These are phyloP conservation scores for Lepus timidus DNA, from an alignment of 2,113 vertebrate species.

Conservation along the genomic window DNA sequence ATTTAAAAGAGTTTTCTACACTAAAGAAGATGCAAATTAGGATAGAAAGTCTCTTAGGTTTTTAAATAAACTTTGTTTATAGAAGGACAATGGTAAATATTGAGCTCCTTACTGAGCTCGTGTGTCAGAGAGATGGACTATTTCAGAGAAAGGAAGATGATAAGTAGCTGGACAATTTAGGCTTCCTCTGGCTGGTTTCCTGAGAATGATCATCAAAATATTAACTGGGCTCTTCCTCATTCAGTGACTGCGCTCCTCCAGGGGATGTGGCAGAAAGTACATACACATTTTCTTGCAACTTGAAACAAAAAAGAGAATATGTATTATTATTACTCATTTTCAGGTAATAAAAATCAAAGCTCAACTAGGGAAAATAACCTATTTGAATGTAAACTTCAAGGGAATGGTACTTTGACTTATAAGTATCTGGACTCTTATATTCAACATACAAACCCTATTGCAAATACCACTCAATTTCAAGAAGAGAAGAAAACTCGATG, in stretches of 20 bases:
- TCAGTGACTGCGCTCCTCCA: not conserved
- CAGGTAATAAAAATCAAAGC: not conserved
- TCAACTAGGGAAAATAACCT: not conserved
- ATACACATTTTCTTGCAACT: not conserved
- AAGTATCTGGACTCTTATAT: not conserved
- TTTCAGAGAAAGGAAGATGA: not conserved
- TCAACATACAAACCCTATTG: fast-evolving
- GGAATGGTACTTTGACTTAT: not conserved
- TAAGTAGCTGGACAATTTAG: not conserved
- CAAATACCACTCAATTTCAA: not conserved
- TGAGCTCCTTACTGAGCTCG: not conserved
- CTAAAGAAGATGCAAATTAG: constrained; percentile 55
- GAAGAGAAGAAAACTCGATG: not conserved
- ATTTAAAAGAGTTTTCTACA: not conserved
- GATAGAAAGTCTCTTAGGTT: not conserved
- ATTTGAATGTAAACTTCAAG: not conserved
- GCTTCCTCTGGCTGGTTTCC: not conserved
- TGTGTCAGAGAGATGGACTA: not conserved
- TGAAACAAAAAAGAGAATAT: not conserved
- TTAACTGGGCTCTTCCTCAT: not conserved
- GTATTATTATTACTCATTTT: not conserved
- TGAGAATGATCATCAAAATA: not conserved
- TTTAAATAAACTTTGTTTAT: constrained; percentile 21
- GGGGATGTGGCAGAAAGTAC: not conserved
- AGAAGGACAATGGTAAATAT: not conserved